Conservation (phyloP, 2,113 vertebrate species). For the Synodontis membranacea region DNA sequence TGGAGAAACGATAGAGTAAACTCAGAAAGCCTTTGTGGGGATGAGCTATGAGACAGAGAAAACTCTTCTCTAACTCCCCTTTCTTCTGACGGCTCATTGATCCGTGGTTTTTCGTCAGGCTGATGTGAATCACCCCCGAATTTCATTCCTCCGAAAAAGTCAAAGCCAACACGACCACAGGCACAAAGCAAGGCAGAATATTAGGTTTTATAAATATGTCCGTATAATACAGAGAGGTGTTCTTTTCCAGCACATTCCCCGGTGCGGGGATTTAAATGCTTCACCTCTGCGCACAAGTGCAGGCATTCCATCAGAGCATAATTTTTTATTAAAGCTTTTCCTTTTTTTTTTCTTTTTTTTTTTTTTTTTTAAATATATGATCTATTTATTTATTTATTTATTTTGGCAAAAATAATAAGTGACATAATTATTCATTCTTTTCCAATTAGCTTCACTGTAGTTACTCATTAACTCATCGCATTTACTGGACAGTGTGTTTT, state of each 20-base stretch:
- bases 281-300: neutral
- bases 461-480: neutral
- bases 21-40: conserved; percentile 28
- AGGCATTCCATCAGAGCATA: neutral
- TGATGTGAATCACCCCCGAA: conserved; percentile 52
- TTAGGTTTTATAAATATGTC: conserved; percentile 21
- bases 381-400: neutral
- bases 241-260: neutral
- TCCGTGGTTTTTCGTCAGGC: conserved; percentile 56
- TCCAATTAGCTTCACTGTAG: conserved; percentile 3
- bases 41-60: conserved; percentile 49
- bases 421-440: neutral
- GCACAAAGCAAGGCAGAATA: conserved; percentile 7
- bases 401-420: neutral
- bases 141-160: conserved; percentile 50
- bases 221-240: neutral
- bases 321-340: neutral
- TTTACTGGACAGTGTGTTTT: neutral
- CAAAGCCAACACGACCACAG: conserved; percentile 35
- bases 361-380: neutral
- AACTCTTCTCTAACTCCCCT: conserved; percentile 36
- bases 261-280: neutral
- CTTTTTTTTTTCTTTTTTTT: neutral
- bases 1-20: conserved; percentile 41
- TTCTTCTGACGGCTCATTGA: conserved; percentile 58